Evolutionary conservation across 37 sponge, comb jelly and placozoan species (phyloP), one percentile per base, ranked within the genome.

Genomic region (Cladorhizidae sp.): DNA sequence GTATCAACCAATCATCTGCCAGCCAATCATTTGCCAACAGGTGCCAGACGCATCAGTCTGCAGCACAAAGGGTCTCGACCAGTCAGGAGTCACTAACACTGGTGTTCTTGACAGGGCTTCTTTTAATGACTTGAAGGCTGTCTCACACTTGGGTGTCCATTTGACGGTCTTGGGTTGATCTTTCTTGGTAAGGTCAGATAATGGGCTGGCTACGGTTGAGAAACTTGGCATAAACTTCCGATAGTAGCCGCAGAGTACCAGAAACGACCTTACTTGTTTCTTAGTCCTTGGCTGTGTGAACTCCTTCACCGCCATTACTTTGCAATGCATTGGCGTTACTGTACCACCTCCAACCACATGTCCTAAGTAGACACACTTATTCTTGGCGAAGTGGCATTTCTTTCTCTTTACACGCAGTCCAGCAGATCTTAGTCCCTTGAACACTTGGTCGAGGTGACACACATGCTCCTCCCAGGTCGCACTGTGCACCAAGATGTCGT

Each of bases 201-300:
- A 40, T 1, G 74, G 75, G 1, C 71, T 69, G 11, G 75, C 85
- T 38, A 80, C 25, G 1, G 69, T 49, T 22, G 85, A 69, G 45
- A 75, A 91, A 25, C 76, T 25, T 11, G 87, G 83, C 28, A 87
- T 88, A 39, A 87, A 87, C 40, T 65, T 63, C 56, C 85, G 61
- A 45, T 92, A 88, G 59, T 92, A 92, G 1, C 90, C 85, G 0
- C 74, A 75, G 23, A 92, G 57, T 0, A 89, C 90, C 32, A 83
- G 74, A 57, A 92, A 92, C 23, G 85, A 80, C 11, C 93, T 33
- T 3, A 83, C 72, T 38, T 88, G 72, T 32, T 65, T 88, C 90
- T 84, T 88, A 22, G 77, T 74, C 40, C 42, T 41, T 22, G 86
- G 85, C 3, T 36, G 31, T n/a, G 85, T 42, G 49, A 67, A 92